These are phyloP conservation scores for Panurus biarmicus DNA, from an alignment of 2,113 vertebrate genomes.

Conservation along the genomic window DNA sequence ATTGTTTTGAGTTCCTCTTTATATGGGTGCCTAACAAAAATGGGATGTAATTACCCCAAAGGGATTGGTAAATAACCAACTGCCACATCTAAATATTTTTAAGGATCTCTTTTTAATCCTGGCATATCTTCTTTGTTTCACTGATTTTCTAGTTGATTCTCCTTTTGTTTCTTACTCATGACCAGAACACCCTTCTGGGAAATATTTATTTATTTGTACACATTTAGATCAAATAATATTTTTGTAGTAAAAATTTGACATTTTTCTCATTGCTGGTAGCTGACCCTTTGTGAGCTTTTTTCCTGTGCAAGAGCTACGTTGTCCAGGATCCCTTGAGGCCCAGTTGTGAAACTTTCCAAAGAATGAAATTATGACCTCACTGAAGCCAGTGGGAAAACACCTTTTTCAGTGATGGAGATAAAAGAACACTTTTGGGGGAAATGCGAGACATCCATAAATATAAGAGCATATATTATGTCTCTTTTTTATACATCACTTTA, in stretches of 20 bases:
- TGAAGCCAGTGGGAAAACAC: neutral
- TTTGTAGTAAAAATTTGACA: neutral
- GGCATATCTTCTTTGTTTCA: neutral
- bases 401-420: neutral
- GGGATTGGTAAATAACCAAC: neutral
- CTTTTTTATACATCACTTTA: neutral
- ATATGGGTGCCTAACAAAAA: neutral
- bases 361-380: neutral
- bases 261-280: neutral
- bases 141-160: neutral
- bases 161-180: neutral
- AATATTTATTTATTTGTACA: neutral
- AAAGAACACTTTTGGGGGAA: neutral
- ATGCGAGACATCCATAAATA: neutral
- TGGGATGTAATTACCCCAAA: neutral
- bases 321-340: neutral
- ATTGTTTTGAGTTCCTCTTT: neutral
- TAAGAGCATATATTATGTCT: neutral
- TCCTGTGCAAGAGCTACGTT: neutral
- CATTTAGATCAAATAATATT: neutral
- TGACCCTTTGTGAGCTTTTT: neutral
- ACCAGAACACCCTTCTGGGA: neutral
- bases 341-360: neutral
- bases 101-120: neutral
- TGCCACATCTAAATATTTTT: neutral